Conservation (phyloP, 2,113 vertebrate species). For the Erpornis zantholeuca region DNA sequence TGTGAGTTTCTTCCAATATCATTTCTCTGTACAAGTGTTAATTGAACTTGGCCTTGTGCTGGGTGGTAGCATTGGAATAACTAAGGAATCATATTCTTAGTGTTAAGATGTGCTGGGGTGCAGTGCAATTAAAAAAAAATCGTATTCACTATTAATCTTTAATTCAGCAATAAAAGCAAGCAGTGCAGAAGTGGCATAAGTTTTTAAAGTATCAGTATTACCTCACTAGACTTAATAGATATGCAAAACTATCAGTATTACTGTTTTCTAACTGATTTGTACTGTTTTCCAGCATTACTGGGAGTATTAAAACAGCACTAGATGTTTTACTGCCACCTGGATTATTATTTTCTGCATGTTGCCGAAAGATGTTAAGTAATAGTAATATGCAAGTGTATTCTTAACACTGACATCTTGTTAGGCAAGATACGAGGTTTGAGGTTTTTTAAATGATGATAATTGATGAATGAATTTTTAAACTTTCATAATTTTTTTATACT, state of each 20-base stretch:
- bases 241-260: conserved; percentile 72
- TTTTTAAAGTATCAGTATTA: conserved; percentile 69
- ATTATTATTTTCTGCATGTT: conserved; percentile 41
- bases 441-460: conserved; percentile 19
- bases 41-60: conserved; percentile 37
- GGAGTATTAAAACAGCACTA: conserved; percentile 35
- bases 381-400: conserved; percentile 60
- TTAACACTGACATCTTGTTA: conserved; percentile 56
- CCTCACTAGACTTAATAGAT: conserved; percentile 76
- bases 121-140: not conserved
- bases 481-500: conserved; percentile 15
- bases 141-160: conserved; percentile 35
- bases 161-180: conserved; percentile 77
- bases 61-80: conserved; percentile 23
- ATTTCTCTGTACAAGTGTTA: conserved; percentile 7
- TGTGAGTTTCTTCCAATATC: not conserved
- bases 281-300: conserved; percentile 66
- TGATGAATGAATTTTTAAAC: conserved; percentile 41
- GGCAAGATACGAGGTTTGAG: not conserved
- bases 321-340: conserved; percentile 39
- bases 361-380: conserved; percentile 33
- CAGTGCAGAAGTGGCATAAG: conserved; percentile 27
- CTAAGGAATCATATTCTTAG: not conserved
- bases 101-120: conserved; percentile 27
- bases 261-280: conserved; percentile 65